Conservation (phyloP, 2,888 invertebrate genomes). For the Melanchra persicariae region DNA sequence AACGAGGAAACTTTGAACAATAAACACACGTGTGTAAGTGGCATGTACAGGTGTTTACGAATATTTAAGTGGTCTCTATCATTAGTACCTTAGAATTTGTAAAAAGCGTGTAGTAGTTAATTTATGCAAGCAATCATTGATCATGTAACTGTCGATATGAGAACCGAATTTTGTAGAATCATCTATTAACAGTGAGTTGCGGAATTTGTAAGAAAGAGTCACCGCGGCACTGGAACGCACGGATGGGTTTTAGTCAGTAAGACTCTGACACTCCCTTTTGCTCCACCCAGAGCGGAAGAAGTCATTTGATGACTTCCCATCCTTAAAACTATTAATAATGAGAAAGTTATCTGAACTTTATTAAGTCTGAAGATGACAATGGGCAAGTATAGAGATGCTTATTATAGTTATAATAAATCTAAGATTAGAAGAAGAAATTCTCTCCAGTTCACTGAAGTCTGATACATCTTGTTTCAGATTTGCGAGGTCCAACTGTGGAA, state of each 20-base stretch:
- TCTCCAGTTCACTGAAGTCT: neutral
- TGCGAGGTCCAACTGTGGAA: neutral
- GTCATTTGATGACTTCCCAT: no score
- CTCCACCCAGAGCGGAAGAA: no score
- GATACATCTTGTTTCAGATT: neutral
- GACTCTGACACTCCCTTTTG: no score
- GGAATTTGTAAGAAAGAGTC: no score
- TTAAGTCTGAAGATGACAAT: neutral
- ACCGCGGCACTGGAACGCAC: no score
- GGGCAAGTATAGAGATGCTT: neutral
- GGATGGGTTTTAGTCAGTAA: no score
- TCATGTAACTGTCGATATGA: slow-evolving; percentile 25
- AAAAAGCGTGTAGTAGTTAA: slow-evolving; percentile 41
- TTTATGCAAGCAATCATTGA: slow-evolving; percentile 30
- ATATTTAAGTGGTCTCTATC: slow-evolving; percentile 56
- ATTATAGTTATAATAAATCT: neutral
- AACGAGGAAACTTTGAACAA: slow-evolving; percentile 61
- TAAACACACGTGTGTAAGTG: slow-evolving; percentile 51
- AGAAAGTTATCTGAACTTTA: neutral
- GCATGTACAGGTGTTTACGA: slow-evolving; percentile 52
- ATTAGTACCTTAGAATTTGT: slow-evolving; percentile 45
- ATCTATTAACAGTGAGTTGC: neutral
- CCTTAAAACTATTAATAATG: neutral
- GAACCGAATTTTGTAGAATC: neutral
- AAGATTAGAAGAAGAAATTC: neutral